These are phyloP conservation scores for Venustaconcha ellipsiformis DNA, from an alignment of 1,140 invertebrate genomes.

Conservation along the genomic window DNA sequence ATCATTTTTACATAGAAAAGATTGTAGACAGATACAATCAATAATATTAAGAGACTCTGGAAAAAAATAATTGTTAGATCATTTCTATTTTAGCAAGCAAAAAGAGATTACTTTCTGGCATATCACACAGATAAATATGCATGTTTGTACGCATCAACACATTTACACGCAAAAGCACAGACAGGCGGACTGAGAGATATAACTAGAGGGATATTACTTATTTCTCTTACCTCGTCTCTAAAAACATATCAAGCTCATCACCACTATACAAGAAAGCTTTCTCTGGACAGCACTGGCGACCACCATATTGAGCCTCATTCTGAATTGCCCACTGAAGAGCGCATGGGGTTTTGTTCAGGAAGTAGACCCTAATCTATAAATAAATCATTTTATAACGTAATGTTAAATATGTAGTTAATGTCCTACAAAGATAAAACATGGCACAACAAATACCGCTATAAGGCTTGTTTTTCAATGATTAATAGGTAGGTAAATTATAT, in stretches of 20 bases:
- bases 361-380: conserved; percentile 45
- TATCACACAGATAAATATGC: background rate
- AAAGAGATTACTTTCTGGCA: background rate
- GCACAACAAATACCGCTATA: too few relatives aligned
- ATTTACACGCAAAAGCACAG: background rate
- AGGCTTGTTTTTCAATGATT: too few relatives aligned
- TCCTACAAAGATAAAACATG: too few relatives aligned
- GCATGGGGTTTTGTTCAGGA: conserved; percentile 58
- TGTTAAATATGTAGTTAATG: too few relatives aligned
- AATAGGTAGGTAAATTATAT: too few relatives aligned
- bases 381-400: too few relatives aligned
- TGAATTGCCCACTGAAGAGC: conserved; percentile 59
- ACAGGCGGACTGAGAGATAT: background rate
- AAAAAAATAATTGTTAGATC: background rate
- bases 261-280: conserved; percentile 48
- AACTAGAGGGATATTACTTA: background rate
- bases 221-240: conserved; percentile 27
- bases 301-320: conserved; percentile 51
- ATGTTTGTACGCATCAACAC: background rate
- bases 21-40: background rate
- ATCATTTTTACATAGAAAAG: too few relatives aligned
- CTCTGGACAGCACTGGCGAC: conserved; percentile 49
- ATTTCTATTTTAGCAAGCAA: background rate
- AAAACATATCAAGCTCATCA: conserved; percentile 38
- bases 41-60: background rate